Evolutionary conservation across 1,140 invertebrate genomes (phyloP), one percentile per base, ranked within the genome.

Genomic region (Drosophila bocqueti): DNA sequence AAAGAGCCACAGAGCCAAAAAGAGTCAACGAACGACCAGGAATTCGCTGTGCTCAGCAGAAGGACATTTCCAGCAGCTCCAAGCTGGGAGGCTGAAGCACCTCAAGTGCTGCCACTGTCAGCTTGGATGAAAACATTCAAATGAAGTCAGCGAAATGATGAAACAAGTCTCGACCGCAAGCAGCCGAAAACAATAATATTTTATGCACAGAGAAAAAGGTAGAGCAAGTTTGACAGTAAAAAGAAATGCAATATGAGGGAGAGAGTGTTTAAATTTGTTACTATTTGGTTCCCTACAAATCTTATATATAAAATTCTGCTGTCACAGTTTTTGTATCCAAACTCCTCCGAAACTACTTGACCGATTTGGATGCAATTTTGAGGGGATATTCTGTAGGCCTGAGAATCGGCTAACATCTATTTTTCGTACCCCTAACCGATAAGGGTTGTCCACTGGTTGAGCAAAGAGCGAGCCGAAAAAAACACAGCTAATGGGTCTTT

Each of bases 1-100:
- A 58, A 81, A 75, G 84, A 79, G 64, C 60, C 57, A 60, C 29
- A 62, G 50, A 50, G 24, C 72, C 57, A 52, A 79, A 57, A 73
- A 59, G 81, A 57, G 54, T 89, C 85, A 89, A 90, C 84, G 86
- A 31, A 89, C 85, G 86, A 71, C 79, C 2, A 89, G 79, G 85
- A 89, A 89, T 89, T 90, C 29, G 38, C 60, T 79, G 81, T 55
- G 81, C 71, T 79, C 71, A 59, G 81, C 85, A 89, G 85, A 89
- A 89, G 85, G 85, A 89, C 85, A 89, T 89, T 90, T 90, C 57
- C 67, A 80, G 64, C 77, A 57, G 61, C 77, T 34, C 73, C 69
- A 58, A 69, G 45, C 60, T 55, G 11, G 65, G 42, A 21, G 26
- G 29, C 76, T 74, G 82, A 81, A 85, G 83, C 79, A 82, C 61